Evolutionary conservation across 2,113 vertebrate genomes (phyloP).

Genomic region (Rhineura floridana): DNA sequence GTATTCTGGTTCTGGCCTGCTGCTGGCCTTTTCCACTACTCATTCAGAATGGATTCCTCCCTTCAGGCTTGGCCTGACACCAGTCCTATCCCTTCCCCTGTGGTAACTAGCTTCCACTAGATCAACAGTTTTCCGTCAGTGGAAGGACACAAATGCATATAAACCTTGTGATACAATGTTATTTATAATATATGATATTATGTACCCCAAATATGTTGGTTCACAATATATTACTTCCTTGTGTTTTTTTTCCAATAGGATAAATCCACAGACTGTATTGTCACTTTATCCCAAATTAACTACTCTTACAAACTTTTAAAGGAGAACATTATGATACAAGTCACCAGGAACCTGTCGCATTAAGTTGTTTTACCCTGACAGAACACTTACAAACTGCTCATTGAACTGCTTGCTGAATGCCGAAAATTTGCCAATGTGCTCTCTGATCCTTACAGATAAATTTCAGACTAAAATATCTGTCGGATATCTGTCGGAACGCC

Average conservation of each 20-base stretch:
- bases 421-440: constrained; percentile 40
- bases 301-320: constrained; percentile 5
- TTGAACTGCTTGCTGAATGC: constrained; percentile 11
- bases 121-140: not conserved
- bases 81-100: too few species aligned
- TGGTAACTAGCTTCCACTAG: not conserved
- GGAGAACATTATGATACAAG: constrained; percentile 16
- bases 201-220: not conserved
- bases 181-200: not conserved
- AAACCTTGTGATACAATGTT: not conserved
- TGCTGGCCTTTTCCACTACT: too few species aligned
- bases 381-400: constrained; percentile 45
- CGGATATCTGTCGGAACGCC: too few species aligned
- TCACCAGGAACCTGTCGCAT: constrained; percentile 30
- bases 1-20: too few species aligned
- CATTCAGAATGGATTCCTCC: too few species aligned
- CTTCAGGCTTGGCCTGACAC: too few species aligned
- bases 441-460: constrained; percentile 43
- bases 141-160: not conserved
- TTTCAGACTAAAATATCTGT: constrained; percentile 50
- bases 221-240: not conserved
- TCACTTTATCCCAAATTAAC: constrained; percentile 25
- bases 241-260: not conserved
- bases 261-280: not conserved
- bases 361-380: constrained; percentile 33